A percentile compares a stretch with the other conserved stretches of the same genome.
Conservation (phyloP, 2,888 invertebrate genomes). For the Amphimallon solstitiale region DNA sequence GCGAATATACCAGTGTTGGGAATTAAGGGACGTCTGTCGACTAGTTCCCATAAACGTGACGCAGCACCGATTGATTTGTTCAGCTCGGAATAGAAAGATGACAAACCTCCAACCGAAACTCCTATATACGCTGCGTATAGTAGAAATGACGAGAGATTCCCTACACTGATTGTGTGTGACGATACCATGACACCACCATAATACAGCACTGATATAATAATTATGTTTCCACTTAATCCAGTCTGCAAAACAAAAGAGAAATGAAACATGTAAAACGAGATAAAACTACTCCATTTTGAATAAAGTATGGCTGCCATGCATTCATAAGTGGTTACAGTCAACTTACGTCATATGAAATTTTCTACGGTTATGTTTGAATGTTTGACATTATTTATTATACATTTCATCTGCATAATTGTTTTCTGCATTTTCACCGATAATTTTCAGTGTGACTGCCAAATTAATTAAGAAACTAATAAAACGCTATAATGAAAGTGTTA, state of each 20-base stretch:
- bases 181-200: conserved; percentile 92
- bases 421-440: too few species aligned
- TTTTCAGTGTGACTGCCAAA: too few species aligned
- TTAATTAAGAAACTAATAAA: too few species aligned
- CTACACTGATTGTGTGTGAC: conserved; percentile 80
- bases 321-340: too few species aligned
- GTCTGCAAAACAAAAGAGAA: conserved; percentile 68
- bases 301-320: too few species aligned
- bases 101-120: conserved; percentile 88
- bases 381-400: too few species aligned
- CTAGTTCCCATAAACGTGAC: conserved; percentile 87
- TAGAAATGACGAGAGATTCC: conserved; percentile 92
- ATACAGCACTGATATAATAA: conserved; percentile 91
- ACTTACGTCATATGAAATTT: too few species aligned
- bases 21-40: conserved; percentile 82
- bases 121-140: conserved; percentile 95
- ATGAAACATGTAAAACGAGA: too few species aligned
- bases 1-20: conserved; percentile 71
- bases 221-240: conserved; percentile 88
- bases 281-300: too few species aligned
- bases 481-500: too few species aligned
- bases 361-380: too few species aligned
- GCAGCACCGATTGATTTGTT: conserved; percentile 95
- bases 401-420: too few species aligned
- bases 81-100: conserved; percentile 91